Evolutionary conservation across 2,797 vertebrate genomes (phyloP).

Genomic region (Pseudochirops corinnae): DNA sequence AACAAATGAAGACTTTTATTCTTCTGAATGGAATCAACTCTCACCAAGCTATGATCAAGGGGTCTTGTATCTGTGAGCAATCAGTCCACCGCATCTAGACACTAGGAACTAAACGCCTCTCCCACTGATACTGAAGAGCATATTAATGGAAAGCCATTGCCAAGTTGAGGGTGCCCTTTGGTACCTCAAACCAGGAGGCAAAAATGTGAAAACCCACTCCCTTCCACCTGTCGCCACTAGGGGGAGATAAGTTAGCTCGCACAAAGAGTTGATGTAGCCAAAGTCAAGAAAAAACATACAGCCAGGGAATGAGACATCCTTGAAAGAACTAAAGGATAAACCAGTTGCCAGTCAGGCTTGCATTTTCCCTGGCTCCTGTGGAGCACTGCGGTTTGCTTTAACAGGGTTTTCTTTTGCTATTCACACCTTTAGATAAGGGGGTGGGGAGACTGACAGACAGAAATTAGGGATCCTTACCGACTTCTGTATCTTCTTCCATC

Average conservation of each 20-base stretch:
- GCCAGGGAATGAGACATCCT: not conserved
- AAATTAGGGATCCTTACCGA: not conserved
- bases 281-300: not conserved
- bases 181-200: not conserved
- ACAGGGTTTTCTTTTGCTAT: not conserved
- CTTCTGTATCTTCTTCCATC: no score
- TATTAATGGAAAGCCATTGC: not conserved
- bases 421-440: not conserved
- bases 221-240: conserved; percentile 8
- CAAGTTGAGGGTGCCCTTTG: not conserved
- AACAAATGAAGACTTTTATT: conserved; percentile 55
- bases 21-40: conserved; percentile 37
- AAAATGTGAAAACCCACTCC: not conserved
- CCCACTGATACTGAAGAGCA: not conserved
- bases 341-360: not conserved
- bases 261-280: not conserved
- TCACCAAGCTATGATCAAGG: not conserved
- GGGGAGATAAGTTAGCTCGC: not conserved
- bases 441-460: not conserved
- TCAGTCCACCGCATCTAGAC: not conserved
- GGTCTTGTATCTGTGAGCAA: not conserved
- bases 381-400: not conserved
- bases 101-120: not conserved
- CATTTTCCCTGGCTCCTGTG: not conserved
- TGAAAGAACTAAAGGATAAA: not conserved